Conservation (phyloP, 1,140 invertebrate genomes). For the Akabosia matsudoensis region DNA sequence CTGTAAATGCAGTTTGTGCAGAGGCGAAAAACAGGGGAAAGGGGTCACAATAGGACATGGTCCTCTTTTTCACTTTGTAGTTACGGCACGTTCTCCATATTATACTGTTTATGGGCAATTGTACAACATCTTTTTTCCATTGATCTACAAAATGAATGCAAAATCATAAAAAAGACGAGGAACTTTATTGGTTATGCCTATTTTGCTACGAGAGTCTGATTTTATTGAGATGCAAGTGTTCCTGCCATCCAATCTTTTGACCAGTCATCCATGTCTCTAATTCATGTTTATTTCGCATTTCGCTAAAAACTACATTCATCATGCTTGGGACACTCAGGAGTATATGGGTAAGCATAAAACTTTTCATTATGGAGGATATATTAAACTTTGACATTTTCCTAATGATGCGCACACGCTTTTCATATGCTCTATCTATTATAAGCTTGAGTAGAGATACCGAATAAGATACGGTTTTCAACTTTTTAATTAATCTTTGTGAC, state of each 20-base stretch:
- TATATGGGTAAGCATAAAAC: too few species aligned
- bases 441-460: too few species aligned
- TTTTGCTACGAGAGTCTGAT: too few species aligned
- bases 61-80: background rate
- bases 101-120: background rate
- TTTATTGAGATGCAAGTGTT: too few species aligned
- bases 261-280: background rate
- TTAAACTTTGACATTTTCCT: conserved; percentile 14
- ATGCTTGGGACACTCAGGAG: too few species aligned
- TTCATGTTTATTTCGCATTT: background rate
- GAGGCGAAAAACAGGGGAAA: background rate
- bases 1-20: background rate
- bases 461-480: background rate
- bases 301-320: too few species aligned
- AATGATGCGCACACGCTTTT: background rate
- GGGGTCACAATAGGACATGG: background rate
- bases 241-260: too few species aligned
- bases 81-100: background rate
- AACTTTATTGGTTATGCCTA: background rate
- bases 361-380: background rate
- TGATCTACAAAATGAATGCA: too few species aligned
- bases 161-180: too few species aligned
- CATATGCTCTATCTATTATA: too few species aligned
- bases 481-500: background rate
- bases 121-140: too few species aligned